Base-by-base conservation (phyloP, 2,797 vertebrate species). In the Remorina albescens region DNA sequence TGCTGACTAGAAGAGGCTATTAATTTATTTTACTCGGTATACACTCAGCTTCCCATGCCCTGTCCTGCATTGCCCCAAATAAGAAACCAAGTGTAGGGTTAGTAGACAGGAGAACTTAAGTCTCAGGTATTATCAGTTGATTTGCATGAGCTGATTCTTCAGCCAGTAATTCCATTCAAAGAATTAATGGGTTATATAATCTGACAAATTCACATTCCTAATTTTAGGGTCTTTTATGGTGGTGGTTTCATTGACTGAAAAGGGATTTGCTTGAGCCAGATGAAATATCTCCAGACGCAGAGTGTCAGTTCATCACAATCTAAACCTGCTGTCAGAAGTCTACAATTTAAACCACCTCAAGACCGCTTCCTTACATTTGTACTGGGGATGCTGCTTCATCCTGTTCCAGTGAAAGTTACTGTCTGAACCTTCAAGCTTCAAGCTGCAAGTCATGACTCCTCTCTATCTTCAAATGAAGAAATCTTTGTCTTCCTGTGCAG, bases 11-110 rank as follows among this genome's bases (percentile, higher is more conserved):
- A 26, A 16, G 30, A 76, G 16, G 60, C 30, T 65, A 34, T 71
- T 81, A 56, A 75, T 82, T 78, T 69, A 83, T 87, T 63, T 64
- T 83, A 44, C 51, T 25, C 19, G 5, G 28, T 56, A 60, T 51
- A 19, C 46, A 64, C n/a, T 64, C 64, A n/a, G n/a, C n/a, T n/a
- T n/a, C n/a, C n/a, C n/a, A n/a, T n/a, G n/a, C n/a, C n/a, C n/a
- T n/a, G n/a, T n/a, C n/a, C n/a, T n/a, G n/a, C n/a, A n/a, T n/a
- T n/a, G n/a, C n/a, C n/a, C n/a, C n/a, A n/a, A n/a, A n/a, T 21
- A 56, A 68, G 66, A 49, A 42, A 53, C 59, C 6, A 6, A 60
- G 53, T 44, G 67, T 8, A 49, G 32, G 47, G 61, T 57, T 32
- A 50, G 64, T 58, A 65, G 34, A 59, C 50, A 57, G 50, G 51